Percentiles rank a stretch among this genome's conserved stretches.
These are phyloP conservation scores for Lissocephala sabroskyi DNA, from an alignment of 2,888 invertebrate species.

Conservation along the genomic window DNA sequence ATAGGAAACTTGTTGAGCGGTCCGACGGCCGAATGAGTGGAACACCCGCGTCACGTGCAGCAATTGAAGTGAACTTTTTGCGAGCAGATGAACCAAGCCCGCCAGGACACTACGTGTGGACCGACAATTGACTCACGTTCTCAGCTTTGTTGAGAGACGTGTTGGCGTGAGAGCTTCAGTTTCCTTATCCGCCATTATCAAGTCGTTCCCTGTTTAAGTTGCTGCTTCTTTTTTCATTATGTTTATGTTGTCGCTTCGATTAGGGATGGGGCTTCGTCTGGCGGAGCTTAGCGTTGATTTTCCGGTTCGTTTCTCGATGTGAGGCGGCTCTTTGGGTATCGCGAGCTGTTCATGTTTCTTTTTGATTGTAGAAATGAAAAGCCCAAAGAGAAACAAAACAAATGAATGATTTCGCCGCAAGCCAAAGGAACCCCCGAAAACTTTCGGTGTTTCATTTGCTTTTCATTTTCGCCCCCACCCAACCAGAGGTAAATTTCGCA, in stretches of 20 bases:
- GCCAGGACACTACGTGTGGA: slow-evolving; percentile 4
- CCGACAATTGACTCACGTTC: slow-evolving; percentile 35
- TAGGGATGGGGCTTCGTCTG: no score
- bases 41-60: slow-evolving; percentile 39
- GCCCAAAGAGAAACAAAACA: slow-evolving; percentile 16
- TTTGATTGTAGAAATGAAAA: slow-evolving; percentile 51
- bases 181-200: slow-evolving; percentile 31
- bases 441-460: slow-evolving; percentile 34
- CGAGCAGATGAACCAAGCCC: no score
- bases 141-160: slow-evolving; percentile 28
- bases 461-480: slow-evolving; percentile 7
- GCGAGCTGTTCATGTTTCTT: slow-evolving; percentile 19
- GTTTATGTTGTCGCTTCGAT: slow-evolving; percentile 54
- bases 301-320: slow-evolving; percentile 14
- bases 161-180: slow-evolving; percentile 21
- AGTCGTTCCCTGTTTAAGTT: slow-evolving; percentile 43
- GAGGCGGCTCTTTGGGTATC: no score
- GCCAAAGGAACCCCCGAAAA: slow-evolving; percentile 41
- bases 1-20: slow-evolving; percentile 9
- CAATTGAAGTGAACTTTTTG: slow-evolving; percentile 50
- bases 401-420: slow-evolving; percentile 8
- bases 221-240: slow-evolving; percentile 49
- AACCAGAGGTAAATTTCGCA: slow-evolving; percentile 1
- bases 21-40: no score
- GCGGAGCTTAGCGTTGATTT: no score